phyloP scores from a whole-genome alignment of 2,797 vertebrate species.

The Crax fasciolata region DNA sequence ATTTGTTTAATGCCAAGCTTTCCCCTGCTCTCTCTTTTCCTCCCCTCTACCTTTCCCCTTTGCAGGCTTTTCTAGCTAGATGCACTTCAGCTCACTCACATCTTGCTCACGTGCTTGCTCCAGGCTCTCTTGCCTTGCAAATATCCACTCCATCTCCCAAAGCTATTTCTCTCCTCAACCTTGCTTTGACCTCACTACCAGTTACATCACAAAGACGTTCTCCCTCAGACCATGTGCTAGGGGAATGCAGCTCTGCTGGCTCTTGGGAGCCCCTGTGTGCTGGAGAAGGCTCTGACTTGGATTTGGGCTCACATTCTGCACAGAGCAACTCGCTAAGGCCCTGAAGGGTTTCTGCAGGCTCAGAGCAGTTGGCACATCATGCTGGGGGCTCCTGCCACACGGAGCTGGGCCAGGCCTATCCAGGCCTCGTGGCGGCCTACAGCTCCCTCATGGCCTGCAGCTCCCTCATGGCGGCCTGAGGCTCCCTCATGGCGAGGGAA shows the following conservation, averaged over 20 bases:
- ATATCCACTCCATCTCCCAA: neutral
- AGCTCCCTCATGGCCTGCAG: no score
- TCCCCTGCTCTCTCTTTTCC: neutral
- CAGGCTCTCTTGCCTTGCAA: neutral
- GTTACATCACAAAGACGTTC: neutral
- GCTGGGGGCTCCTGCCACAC: no score
- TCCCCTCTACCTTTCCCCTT: neutral
- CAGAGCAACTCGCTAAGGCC: no score
- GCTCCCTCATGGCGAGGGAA: neutral
- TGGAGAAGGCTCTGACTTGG: neutral
- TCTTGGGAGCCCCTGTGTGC: no score
- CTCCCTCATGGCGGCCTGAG: no score
- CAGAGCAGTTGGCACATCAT: neutral
- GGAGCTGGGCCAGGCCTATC: no score
- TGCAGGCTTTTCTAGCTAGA: neutral
- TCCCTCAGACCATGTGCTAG: neutral
- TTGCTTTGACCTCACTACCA: neutral
- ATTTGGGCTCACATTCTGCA: no score
- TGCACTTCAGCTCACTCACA: neutral
- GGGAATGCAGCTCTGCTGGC: no score
- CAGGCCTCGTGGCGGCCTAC: no score
- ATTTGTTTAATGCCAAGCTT: neutral
- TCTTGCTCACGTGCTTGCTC: rapidly evolving
- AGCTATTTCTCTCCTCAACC: neutral
- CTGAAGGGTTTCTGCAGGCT: no score